Conservation (phyloP, 2,113 vertebrate species). For the Jacana jacana region DNA sequence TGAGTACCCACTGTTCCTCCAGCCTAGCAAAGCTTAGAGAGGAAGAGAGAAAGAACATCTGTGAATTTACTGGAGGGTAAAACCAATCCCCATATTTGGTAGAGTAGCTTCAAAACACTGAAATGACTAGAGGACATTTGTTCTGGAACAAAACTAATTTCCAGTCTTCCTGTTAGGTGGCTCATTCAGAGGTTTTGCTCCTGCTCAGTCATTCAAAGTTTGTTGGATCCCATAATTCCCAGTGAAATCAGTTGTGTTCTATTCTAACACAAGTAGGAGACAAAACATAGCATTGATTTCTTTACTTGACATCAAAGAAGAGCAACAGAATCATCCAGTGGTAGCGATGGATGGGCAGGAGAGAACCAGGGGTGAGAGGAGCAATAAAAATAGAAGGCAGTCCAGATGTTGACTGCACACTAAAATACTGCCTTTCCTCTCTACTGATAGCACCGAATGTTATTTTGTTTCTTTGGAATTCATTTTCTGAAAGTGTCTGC, state of each 20-base stretch:
- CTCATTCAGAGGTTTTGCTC: not conserved
- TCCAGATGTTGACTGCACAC: slow-evolving; percentile 9
- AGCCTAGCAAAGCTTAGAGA: not conserved
- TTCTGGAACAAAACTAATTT: not conserved
- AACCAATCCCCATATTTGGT: not conserved
- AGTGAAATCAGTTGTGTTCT: not conserved
- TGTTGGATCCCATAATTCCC: not conserved
- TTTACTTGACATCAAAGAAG: not conserved
- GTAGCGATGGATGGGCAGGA: not conserved
- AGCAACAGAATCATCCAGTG: not conserved
- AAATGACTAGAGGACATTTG: not conserved
- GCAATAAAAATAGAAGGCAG: not conserved
- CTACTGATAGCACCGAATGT: not conserved
- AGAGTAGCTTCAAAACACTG: not conserved
- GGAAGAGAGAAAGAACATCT: not conserved
- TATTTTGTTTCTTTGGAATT: slow-evolving; percentile 71
- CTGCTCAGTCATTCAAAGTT: not conserved
- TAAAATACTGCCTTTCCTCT: slow-evolving; percentile 12
- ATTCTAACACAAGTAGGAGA: not conserved
- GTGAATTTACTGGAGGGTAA: slow-evolving; percentile 17
- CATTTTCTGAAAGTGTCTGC: slow-evolving; percentile 72
- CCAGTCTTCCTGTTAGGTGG: not conserved
- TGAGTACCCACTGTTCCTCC: slow-evolving; percentile 22
- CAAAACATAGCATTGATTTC: not conserved
- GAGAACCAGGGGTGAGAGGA: not conserved